phyloP scores from a whole-genome alignment of 2,113 vertebrate genomes.

The Petroica traversi region DNA sequence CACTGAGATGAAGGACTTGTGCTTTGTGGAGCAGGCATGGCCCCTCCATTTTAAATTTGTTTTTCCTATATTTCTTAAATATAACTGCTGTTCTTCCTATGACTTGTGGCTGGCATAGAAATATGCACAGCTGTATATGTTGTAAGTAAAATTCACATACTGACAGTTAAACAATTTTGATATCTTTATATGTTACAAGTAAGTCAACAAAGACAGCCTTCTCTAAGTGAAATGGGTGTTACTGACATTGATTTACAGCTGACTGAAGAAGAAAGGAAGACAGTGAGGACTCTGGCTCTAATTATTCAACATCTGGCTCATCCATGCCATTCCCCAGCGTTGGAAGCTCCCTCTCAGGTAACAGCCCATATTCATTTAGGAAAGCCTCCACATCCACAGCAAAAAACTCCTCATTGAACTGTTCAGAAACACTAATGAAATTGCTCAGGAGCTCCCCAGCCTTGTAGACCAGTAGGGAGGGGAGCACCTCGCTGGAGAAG shows the following conservation, averaged over 20 bases:
- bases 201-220: neutral
- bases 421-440: conserved; percentile 87
- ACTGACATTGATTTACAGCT: neutral
- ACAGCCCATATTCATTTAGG: conserved; percentile 92
- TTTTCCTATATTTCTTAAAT: neutral
- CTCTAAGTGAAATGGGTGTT: conserved; percentile 45
- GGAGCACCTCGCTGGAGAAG: conserved; percentile 88
- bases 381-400: conserved; percentile 92
- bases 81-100: neutral
- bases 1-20: neutral
- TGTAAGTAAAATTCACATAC: neutral
- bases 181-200: neutral
- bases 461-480: conserved; percentile 91
- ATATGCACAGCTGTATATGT: neutral
- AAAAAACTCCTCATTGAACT: conserved; percentile 90
- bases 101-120: neutral
- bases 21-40: neutral
- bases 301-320: conserved; percentile 82
- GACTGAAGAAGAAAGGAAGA: neutral
- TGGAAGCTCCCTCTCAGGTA: conserved; percentile 85
- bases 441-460: conserved; percentile 94
- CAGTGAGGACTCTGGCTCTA: neutral
- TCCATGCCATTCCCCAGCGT: conserved; percentile 68
- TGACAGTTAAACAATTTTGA: neutral
- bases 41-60: neutral